Base-by-base conservation (phyloP, 2,113 vertebrate genomes). In the Siniperca chuatsi region DNA sequence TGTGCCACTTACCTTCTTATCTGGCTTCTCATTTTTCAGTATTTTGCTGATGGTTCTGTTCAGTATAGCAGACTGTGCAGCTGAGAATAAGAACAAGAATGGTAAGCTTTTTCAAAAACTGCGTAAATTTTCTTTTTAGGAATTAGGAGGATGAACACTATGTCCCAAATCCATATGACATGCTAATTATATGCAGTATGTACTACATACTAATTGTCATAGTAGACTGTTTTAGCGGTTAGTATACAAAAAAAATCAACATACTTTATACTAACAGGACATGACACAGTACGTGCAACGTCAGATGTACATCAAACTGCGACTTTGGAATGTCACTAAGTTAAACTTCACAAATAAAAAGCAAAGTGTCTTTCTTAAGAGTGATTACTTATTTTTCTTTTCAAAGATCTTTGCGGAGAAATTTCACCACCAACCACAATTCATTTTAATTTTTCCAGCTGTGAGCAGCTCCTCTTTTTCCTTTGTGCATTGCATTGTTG, bases 51-150 rank as follows among this genome's bases (percentile, higher is more conserved):
- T 96, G 4, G 98, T 99, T 94, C 93, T 96, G 84, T 97, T 96
- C 42, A 99, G 95, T 55, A 99, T 85, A 66, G 94, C 96, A 83
- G 97, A 97, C 84, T 99, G 98, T 72, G 97, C 98, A 91, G 98
- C 98, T 99, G 67, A 50, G 77, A 74, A 79, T 3, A 2, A 81
- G 12, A 84, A 54, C 33, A 76, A 15, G 66, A 42, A 37, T 16
- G 16, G 29, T 48, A 21, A 50, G 7, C 6, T 20, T 25, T 77
- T 46, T 33, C 2, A 29, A 16, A 13, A 2, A 23, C 50, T 70
- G 42, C 61, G 12, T 21, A 35, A 60, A 12, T 57, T 44, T 4
- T 42, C 57, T 55, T 66, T n/a, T n/a, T 35, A n/a, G 4, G 25
- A 25, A 52, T 66, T 2, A 48, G 15, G 12, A 46, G 48, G 0